phyloP scores from a whole-genome alignment of 2,797 vertebrate genomes.

The Sebastes kiyomatsui region DNA sequence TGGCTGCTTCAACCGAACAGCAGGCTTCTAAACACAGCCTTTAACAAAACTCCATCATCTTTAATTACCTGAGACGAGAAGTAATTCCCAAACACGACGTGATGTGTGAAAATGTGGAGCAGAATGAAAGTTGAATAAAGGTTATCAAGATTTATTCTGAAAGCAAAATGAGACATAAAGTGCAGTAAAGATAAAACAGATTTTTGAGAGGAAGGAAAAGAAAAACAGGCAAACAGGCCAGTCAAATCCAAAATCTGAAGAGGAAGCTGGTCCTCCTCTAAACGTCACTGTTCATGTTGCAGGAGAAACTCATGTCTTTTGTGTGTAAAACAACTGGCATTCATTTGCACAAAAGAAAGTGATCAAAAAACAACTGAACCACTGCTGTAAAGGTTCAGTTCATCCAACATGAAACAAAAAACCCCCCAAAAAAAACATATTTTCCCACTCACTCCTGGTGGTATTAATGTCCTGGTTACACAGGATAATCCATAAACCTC shows the following conservation, averaged over 20 bases:
- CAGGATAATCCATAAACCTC: not conserved
- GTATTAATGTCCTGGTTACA: not conserved
- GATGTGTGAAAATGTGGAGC: not conserved
- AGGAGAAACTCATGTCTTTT: not conserved
- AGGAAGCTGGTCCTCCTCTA: not conserved
- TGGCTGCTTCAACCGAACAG: not conserved
- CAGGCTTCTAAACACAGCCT: not conserved
- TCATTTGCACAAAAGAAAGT: not conserved
- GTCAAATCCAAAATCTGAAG: not conserved
- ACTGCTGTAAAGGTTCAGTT: not conserved
- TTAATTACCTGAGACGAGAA: not conserved
- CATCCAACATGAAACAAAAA: too few species aligned
- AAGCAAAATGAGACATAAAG: not conserved
- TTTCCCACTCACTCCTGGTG: too few species aligned
- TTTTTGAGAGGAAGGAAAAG: not conserved
- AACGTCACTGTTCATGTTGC: not conserved
- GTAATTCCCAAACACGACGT: not conserved
- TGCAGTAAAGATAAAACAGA: not conserved
- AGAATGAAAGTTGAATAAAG: not conserved
- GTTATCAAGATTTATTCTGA: not conserved
- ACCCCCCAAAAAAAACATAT: rapidly evolving
- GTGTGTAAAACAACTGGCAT: not conserved
- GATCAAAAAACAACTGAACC: not conserved
- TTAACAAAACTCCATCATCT: not conserved
- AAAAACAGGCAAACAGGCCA: not conserved